Conservation (phyloP, 1,140 invertebrate species). For the Leptinotarsa undecemlineata region DNA sequence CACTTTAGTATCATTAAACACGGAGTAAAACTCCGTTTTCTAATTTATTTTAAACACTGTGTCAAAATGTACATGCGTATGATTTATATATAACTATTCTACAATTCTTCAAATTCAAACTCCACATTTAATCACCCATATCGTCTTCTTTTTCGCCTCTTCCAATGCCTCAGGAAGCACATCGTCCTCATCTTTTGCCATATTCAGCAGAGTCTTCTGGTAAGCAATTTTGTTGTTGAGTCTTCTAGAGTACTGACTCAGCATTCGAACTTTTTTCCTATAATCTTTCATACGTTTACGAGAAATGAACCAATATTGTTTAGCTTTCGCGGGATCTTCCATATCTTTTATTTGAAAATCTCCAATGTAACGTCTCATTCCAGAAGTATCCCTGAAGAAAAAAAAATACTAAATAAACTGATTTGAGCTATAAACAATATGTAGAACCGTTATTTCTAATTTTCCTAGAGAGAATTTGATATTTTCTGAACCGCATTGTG, state of each 20-base stretch:
- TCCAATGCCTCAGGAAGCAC: not conserved
- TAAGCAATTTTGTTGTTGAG: not conserved
- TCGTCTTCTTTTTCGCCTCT: not conserved
- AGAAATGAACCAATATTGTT: not conserved
- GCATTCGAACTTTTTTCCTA: not conserved
- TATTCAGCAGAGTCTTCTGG: not conserved
- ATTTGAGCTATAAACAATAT: too few relatives aligned
- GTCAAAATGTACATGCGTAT: too few relatives aligned
- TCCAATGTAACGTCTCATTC: not conserved
- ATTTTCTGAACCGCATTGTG: too few relatives aligned
- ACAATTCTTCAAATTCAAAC: too few relatives aligned
- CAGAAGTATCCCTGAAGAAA: too few relatives aligned
- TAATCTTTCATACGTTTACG: not conserved
- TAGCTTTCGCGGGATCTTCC: not conserved
- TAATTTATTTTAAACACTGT: too few relatives aligned
- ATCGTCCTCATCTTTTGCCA: not conserved
- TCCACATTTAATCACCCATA: not conserved
- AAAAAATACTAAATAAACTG: too few relatives aligned
- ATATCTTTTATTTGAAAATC: not conserved
- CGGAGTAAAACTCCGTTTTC: too few relatives aligned
- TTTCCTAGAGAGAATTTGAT: too few relatives aligned
- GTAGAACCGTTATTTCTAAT: too few relatives aligned
- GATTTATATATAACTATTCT: too few relatives aligned
- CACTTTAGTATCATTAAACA: too few relatives aligned
- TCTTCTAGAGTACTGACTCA: not conserved